Evolutionary conservation across 2,797 vertebrate species (phyloP), one percentile per base, ranked within the genome.

Genomic region (Molossus molossus): DNA sequence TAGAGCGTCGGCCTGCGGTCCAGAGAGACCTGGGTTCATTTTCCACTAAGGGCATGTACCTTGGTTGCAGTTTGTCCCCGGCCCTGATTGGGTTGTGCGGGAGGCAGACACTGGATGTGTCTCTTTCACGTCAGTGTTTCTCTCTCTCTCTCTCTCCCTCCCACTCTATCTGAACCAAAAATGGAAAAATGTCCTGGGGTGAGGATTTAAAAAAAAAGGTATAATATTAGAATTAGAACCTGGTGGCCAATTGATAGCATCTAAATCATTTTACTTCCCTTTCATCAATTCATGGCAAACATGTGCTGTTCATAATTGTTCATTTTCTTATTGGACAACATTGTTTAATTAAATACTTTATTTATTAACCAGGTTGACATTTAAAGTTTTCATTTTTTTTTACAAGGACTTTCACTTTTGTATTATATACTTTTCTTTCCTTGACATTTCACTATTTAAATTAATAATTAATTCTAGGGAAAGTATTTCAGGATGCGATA

Each of bases 391-490:
- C 23, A 20, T 57, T 75, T 80, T 75, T 80, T 69, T 75, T 11
- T 73, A 83, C 25, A 82, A 72, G 82, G 29, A 17, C 17, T 84
- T 96, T 79, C 18, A 45, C 57, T 77, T 77, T 72, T 91, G 84
- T 82, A 90, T 83, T 80, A 53, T 5, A 6, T 48, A 23, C 48
- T n/a, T 60, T 77, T 69, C 69, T n/a, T n/a, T 10, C 73, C 75
- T 73, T 92, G 95, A 94, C 94, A 88, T 95, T 91, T 94, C 64
- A 65, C 60, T 95, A 5, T 94, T 95, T 73, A 82, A 91, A 94
- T 88, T 80, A 87, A 72, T 92, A 72, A 83, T 84, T 60, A 53
- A 81, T 91, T 93, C 40, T 40, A 53, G 62, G 60, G 62, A 13
- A 94, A 69, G 13, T 58, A 21, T 75, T 80, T 33, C 13, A 87